A percentile compares a stretch with the other conserved stretches of the same genome.
These are phyloP conservation scores for Hyles lineata DNA, from an alignment of 2,888 invertebrate genomes.

Conservation along the genomic window DNA sequence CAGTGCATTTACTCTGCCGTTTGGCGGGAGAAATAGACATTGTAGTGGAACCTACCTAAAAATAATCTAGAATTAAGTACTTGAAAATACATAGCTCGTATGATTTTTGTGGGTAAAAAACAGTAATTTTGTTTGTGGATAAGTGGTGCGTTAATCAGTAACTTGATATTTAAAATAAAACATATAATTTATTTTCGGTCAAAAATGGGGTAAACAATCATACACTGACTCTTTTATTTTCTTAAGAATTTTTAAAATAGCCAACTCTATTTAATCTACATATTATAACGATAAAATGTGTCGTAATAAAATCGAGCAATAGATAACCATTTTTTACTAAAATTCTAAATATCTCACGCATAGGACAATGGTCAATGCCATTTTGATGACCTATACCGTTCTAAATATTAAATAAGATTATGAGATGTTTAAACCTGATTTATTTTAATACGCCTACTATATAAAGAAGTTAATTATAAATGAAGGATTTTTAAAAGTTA, in stretches of 20 bases:
- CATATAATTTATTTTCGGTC: too few species aligned
- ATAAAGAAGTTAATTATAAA: neutral
- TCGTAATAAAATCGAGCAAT: conserved; percentile 11
- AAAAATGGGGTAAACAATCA: neutral
- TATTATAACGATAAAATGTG: neutral
- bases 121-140: too few species aligned
- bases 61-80: too few species aligned
- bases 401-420: conserved; percentile 12
- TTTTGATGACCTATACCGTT: neutral
- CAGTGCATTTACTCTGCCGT: too few species aligned
- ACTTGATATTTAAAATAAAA: too few species aligned
- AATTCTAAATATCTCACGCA: neutral
- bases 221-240: neutral
- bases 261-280: neutral
- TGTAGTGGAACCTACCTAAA: too few species aligned
- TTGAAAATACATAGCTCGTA: too few species aligned
- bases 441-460: neutral
- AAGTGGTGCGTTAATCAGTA: too few species aligned
- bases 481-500: conserved; percentile 6
- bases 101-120: too few species aligned
- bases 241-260: neutral
- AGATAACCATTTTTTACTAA: too few species aligned
- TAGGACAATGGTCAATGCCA: conserved; percentile 10
- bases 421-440: neutral
- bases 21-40: too few species aligned